Evolutionary conservation across 1,140 invertebrate species (phyloP), one percentile per base, ranked within the genome.

Genomic region (Cataglyphis hispanica): DNA sequence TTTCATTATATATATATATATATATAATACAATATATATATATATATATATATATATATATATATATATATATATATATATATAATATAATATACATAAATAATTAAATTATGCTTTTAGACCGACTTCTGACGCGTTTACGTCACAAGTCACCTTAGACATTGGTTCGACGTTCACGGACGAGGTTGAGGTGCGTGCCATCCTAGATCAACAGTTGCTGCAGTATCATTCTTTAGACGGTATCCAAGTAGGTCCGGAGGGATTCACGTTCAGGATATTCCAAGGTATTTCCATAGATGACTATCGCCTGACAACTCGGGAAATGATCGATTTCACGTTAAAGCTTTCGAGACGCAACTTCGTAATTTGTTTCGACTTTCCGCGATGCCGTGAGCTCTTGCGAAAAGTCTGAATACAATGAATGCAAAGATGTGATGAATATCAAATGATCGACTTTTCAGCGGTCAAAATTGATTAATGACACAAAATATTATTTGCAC

Each of bases 111-210:
- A 76, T 25, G 5, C 11, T 77, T 77, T 1, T 78, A 94, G 93
- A 25, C 92, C 89, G 72, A 92, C 91, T 70, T 27, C 85, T 67
- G 94, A 95, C 86, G 86, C 90, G 37, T 95, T 95, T 66, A 92
- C 90, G 27, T 92, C 93, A 0, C 89, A 92, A 76, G 93, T 93
- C 22, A 92, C 92, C 8, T 72, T 95, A n/a, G 93, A 95, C 75
- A 81, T 95, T 61, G 93, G 93, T 1, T 94, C 92, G 16, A 94
- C 93, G 19, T 92, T 91, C 64, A 91, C 86, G 13, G 90, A 92
- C 43, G 93, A 94, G 70, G 31, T 88, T 13, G 88, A 93, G 63
- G 87, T 95, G 58, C 91, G 89, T 16, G 60, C 86, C 25, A 77
- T 92, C 11, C 87, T 95, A 46, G 91, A 93, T 69, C 58, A 91